Evolutionary conservation across 2,888 invertebrate species (phyloP).

Genomic region (Charanyca ferruginea): DNA sequence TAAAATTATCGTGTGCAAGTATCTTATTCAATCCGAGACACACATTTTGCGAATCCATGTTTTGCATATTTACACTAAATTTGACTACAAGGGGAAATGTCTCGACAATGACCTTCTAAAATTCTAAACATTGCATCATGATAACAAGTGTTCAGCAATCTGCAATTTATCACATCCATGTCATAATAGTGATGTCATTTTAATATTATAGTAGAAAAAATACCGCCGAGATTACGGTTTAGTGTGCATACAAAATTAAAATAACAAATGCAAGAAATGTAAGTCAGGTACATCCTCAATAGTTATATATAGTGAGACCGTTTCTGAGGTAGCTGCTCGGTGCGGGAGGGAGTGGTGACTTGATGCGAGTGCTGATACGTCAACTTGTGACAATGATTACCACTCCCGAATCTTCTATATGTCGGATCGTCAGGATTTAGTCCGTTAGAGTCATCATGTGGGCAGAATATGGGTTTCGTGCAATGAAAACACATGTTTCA

Average conservation of each 20-base stretch:
- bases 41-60: constrained; percentile 16
- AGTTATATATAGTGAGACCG: no score
- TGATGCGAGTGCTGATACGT: no score
- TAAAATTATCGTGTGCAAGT: not conserved
- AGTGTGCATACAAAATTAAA: not conserved
- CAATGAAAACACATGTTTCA: no score
- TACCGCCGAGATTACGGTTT: not conserved
- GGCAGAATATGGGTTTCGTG: no score
- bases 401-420: no score
- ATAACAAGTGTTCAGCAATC: constrained; percentile 33
- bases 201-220: not conserved
- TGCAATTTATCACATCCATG: constrained; percentile 38
- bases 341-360: no score
- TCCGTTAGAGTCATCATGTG: no score
- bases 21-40: not conserved
- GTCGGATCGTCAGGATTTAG: no score
- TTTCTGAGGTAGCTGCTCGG: no score
- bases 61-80: constrained; percentile 22
- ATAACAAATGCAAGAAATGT: not conserved
- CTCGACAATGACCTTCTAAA: constrained; percentile 45
- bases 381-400: no score
- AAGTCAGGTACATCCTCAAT: no score
- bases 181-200: constrained; percentile 34
- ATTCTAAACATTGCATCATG: constrained; percentile 52
- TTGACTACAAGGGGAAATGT: constrained; percentile 26